Percentiles rank a stretch among this genome's conserved stretches.
Evolutionary conservation across 2,797 vertebrate species (phyloP).

Genomic region (Gouania willdenowi): DNA sequence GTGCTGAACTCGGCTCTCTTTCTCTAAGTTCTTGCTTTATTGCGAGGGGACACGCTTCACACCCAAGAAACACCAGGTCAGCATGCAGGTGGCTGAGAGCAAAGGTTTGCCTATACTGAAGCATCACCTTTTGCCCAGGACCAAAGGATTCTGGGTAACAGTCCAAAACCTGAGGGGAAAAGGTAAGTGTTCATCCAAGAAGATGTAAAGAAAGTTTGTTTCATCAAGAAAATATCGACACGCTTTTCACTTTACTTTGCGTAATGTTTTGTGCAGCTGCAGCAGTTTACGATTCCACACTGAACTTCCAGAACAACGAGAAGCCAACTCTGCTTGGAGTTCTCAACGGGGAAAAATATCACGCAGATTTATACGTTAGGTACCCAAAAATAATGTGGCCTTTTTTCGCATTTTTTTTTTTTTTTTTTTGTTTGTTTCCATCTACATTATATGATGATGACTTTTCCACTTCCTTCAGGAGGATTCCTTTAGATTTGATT

Average conservation of each 20-base stretch:
- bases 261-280: conserved; percentile 73
- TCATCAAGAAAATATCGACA: background rate
- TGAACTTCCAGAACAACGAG: conserved; percentile 96
- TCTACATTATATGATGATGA: conserved; percentile 3
- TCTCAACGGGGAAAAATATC: conserved; percentile 91
- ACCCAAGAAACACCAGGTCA: conserved; percentile 88
- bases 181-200: conserved; percentile 75
- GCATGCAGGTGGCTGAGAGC: conserved; percentile 93
- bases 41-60: conserved; percentile 98
- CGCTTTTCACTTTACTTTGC: background rate
- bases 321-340: conserved; percentile 87
- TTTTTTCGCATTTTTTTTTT: no score
- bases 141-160: conserved; percentile 91
- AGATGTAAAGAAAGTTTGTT: background rate
- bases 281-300: conserved; percentile 93
- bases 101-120: conserved; percentile 94
- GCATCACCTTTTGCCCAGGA: conserved; percentile 92
- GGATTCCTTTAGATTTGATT: conserved; percentile 88
- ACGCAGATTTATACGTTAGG: conserved; percentile 93
- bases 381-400: conserved; percentile 30
- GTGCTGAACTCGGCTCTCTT: background rate
- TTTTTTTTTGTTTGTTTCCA: no score
- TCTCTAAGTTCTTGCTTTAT: conserved; percentile 87
- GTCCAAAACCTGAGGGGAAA: conserved; percentile 89
- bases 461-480: conserved; percentile 56